These are phyloP conservation scores for Troglohyphantes excavatus DNA, from an alignment of 2,888 invertebrate species.

Conservation along the genomic window DNA sequence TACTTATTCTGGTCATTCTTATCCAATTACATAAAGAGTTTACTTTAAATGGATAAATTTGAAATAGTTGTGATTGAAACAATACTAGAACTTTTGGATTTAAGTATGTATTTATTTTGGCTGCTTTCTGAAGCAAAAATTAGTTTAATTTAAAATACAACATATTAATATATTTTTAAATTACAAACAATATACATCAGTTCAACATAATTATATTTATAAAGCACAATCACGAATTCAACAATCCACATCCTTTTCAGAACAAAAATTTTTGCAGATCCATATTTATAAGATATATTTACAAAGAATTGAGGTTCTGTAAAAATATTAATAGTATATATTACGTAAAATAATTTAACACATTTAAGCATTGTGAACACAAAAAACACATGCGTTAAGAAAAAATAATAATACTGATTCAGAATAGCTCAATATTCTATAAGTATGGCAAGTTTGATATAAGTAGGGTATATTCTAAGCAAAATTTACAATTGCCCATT, in stretches of 20 bases:
- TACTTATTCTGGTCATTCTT: no score
- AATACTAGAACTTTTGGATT: background rate
- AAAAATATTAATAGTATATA: background rate
- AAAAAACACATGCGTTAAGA: background rate
- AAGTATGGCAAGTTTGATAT: background rate
- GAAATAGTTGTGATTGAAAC: no score
- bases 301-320: background rate
- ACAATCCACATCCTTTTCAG: conserved; percentile 64
- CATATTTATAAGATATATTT: background rate
- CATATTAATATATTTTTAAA: conserved; percentile 73
- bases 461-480: no score
- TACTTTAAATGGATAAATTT: no score
- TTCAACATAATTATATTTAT: conserved; percentile 47
- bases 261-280: background rate
- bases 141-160: conserved; percentile 66
- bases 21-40: no score
- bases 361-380: background rate
- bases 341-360: background rate
- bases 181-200: conserved; percentile 56
- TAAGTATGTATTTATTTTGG: conserved; percentile 70
- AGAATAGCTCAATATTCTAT: background rate
- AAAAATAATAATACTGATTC: conserved; percentile 10
- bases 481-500: no score
- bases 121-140: conserved; percentile 44
- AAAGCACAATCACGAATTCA: conserved; percentile 37